Evolutionary conservation across 2,888 invertebrate genomes (phyloP).

Genomic region (Hypolimnas misippus): DNA sequence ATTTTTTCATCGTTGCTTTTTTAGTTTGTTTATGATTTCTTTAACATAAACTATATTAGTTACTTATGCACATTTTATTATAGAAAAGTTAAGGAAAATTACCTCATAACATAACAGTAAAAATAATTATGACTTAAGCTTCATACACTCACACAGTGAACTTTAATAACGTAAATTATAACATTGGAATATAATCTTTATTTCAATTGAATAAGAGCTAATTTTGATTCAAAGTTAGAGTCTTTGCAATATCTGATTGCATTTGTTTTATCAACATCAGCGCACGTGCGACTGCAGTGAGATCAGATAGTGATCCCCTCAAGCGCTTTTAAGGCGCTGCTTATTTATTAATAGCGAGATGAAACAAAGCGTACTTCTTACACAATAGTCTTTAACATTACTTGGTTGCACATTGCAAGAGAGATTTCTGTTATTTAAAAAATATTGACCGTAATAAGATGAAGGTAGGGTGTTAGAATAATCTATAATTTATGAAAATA

Average conservation of each 20-base stretch:
- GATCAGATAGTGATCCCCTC: conserved; percentile 26
- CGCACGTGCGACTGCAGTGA: conserved; percentile 40
- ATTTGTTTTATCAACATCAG: conserved; percentile 43
- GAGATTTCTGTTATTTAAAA: too few species aligned
- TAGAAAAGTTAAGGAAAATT: conserved; percentile 8
- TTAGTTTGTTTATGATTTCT: not conserved
- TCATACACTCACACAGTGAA: not conserved
- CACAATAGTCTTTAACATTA: too few species aligned
- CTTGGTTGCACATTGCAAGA: too few species aligned
- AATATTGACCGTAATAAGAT: too few species aligned
- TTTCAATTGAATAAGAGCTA: conserved; percentile 1
- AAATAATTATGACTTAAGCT: conserved; percentile 6
- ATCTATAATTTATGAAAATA: too few species aligned
- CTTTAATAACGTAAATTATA: conserved; percentile 5
- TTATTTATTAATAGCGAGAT: not conserved
- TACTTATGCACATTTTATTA: not conserved
- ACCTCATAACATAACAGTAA: conserved; percentile 8
- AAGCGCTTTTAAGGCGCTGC: conserved; percentile 36
- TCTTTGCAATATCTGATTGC: conserved; percentile 36
- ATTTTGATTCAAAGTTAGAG: conserved; percentile 12
- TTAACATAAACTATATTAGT: not conserved
- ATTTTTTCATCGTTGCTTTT: not conserved
- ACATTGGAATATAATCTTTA: conserved; percentile 15
- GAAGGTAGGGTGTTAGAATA: too few species aligned
- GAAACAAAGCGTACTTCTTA: not conserved